Conservation (phyloP, 2,797 vertebrate species). For the Megalops cyprinoides region DNA sequence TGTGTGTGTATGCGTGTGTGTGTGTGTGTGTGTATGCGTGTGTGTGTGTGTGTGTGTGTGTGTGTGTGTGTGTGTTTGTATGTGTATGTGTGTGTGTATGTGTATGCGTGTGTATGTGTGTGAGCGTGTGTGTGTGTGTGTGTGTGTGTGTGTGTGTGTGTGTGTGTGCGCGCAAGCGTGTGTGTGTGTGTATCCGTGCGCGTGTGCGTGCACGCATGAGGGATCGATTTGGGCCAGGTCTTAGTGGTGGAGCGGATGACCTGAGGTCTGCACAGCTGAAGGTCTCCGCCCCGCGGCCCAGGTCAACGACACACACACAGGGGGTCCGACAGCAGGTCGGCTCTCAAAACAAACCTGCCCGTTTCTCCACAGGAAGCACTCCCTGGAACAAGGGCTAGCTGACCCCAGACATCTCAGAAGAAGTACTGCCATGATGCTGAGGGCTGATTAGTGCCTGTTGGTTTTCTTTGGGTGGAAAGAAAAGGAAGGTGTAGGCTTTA, state of each 20-base stretch:
- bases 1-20: too few relatives aligned
- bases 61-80: too few relatives aligned
- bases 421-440: slow-evolving; percentile 22
- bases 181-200: too few relatives aligned
- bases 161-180: too few relatives aligned
- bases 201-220: too few relatives aligned
- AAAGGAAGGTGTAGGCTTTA: too few relatives aligned
- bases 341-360: neutral
- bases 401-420: slow-evolving; percentile 48
- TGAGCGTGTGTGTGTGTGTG: too few relatives aligned
- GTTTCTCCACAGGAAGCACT: neutral
- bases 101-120: too few relatives aligned
- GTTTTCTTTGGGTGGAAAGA: slow-evolving; percentile 24
- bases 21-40: too few relatives aligned
- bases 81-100: too few relatives aligned
- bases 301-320: slow-evolving; percentile 5
- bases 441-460: slow-evolving; percentile 46
- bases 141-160: too few relatives aligned
- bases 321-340: slow-evolving; percentile 14
- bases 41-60: too few relatives aligned
- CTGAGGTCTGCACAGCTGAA: neutral
- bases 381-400: neutral
- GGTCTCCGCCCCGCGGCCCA: neutral
- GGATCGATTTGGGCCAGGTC: neutral
- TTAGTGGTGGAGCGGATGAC: neutral